Conservation (phyloP, 2,888 invertebrate species). For the Spatulosminthurus flaviceps region DNA sequence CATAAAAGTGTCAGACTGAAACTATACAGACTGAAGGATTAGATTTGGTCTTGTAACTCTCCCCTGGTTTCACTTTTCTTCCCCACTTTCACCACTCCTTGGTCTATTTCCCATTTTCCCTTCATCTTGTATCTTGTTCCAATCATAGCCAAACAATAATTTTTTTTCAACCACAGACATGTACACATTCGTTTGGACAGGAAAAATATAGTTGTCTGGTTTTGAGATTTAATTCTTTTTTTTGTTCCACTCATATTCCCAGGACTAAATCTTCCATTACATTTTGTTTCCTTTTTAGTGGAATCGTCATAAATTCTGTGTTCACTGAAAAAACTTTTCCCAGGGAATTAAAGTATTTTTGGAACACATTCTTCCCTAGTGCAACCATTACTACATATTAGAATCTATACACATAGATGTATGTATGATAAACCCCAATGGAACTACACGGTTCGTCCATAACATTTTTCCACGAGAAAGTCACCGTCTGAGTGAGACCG, state of each 20-base stretch:
- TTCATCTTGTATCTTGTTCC: too few relatives aligned
- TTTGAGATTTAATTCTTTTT: conserved; percentile 5
- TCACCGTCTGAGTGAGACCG: too few relatives aligned
- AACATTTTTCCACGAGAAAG: not conserved
- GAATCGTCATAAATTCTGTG: not conserved
- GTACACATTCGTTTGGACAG: not conserved
- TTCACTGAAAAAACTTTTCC: not conserved
- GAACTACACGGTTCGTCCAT: too few relatives aligned
- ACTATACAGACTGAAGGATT: not conserved
- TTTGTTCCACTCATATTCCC: not conserved
- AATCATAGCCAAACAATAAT: not conserved
- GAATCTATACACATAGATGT: too few relatives aligned
- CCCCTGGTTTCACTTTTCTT: not conserved
- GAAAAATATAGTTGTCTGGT: not conserved
- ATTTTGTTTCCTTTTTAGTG: not conserved
- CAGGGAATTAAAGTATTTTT: too few relatives aligned
- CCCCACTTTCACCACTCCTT: too few relatives aligned
- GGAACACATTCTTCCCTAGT: too few relatives aligned
- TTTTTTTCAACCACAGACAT: not conserved
- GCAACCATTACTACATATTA: too few relatives aligned
- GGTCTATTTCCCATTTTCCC: too few relatives aligned
- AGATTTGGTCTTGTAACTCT: not conserved
- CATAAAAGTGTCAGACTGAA: conserved; percentile 6
- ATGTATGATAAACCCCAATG: too few relatives aligned
- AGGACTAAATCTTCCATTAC: not conserved